These are phyloP conservation scores for Camponotus fellah DNA, from an alignment of 2,888 invertebrate genomes.

Conservation along the genomic window DNA sequence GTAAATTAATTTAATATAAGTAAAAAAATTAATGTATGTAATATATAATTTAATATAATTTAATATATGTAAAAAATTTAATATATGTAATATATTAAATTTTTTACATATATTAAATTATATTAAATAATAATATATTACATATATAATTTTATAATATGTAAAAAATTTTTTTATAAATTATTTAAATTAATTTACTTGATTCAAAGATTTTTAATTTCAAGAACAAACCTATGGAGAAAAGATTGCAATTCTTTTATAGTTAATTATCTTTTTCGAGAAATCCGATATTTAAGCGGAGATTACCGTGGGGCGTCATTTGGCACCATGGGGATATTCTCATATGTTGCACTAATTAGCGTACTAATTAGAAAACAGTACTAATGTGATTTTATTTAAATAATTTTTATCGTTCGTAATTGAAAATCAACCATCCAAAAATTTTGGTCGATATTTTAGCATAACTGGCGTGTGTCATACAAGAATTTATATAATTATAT, in stretches of 20 bases:
- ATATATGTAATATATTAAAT: no score
- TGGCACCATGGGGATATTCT: neutral
- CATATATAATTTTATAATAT: no score
- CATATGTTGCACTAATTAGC: slow-evolving; percentile 30
- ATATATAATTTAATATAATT: neutral
- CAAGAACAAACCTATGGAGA: neutral
- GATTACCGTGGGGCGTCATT: neutral
- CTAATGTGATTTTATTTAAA: slow-evolving; percentile 18
- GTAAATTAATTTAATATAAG: neutral
- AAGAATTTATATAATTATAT: neutral
- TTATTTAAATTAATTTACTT: slow-evolving; percentile 5
- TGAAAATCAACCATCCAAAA: slow-evolving; percentile 18
- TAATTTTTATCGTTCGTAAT: slow-evolving; percentile 4
- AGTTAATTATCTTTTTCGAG: neutral
- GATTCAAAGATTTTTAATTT: neutral
- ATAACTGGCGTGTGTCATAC: neutral
- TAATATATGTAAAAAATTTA: neutral
- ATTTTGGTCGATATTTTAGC: neutral
- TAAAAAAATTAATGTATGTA: neutral
- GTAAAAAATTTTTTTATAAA: neutral
- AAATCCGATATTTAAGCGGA: neutral
- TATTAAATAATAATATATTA: no score
- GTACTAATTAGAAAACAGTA: slow-evolving; percentile 2
- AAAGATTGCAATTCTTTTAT: neutral
- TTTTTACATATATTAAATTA: no score